These are phyloP conservation scores for Cryptocheilus praepositus DNA, from an alignment of 2,888 invertebrate species.

Conservation along the genomic window DNA sequence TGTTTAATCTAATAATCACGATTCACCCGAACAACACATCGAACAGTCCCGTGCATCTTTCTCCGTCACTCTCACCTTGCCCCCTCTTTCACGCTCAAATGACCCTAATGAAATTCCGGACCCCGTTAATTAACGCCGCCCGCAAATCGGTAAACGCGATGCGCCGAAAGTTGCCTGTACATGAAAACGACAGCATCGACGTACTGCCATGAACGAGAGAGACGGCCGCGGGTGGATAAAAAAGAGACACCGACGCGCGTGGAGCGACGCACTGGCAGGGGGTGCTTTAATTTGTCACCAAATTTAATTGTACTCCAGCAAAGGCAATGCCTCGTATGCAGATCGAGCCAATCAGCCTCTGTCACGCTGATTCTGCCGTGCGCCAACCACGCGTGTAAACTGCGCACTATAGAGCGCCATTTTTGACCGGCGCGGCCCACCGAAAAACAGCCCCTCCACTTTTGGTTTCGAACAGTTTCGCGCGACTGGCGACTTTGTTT, in stretches of 20 bases:
- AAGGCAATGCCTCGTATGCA: conserved; percentile 31
- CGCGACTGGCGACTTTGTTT: background rate
- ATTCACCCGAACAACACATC: too few relatives aligned
- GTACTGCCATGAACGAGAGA: background rate
- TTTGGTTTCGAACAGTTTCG: too few relatives aligned
- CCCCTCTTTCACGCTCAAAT: conserved; percentile 9
- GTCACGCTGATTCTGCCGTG: background rate
- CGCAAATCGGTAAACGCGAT: conserved; percentile 50
- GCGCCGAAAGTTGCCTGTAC: conserved; percentile 31
- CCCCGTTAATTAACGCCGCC: conserved; percentile 50
- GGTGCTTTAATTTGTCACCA: conserved; percentile 43
- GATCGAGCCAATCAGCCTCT: conserved; percentile 37
- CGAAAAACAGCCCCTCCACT: conserved; percentile 12
- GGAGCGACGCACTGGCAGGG: background rate
- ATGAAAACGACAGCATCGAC: conserved; percentile 11
- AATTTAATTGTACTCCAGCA: conserved; percentile 48
- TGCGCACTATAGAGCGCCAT: conserved; percentile 7
- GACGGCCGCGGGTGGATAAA: background rate
- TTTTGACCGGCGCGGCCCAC: conserved; percentile 21
- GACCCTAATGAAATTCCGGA: conserved; percentile 50
- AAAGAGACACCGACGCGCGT: too few relatives aligned
- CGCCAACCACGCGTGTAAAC: background rate
- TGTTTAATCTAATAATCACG: too few relatives aligned
- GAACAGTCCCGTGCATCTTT: too few relatives aligned
- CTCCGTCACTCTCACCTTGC: too few relatives aligned